Evolutionary conservation across 2,113 vertebrate species (phyloP), one percentile per base, ranked within the genome.

Genomic region (Micronycteris hirsuta): DNA sequence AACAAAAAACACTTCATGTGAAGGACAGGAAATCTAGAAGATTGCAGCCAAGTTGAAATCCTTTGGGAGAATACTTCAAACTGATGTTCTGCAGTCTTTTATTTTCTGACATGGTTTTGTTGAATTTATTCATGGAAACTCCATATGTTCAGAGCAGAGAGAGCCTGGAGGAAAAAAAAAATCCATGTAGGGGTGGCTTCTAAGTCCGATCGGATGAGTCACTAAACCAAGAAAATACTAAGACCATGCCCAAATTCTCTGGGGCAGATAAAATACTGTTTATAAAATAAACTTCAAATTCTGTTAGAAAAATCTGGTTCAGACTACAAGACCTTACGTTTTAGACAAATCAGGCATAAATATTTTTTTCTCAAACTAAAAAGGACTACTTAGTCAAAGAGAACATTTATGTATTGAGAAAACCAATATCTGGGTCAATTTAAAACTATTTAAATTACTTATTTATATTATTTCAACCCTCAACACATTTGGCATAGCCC

Each of bases 131-230:
- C 58, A 11, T 84, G 63, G 80, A 45, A 71, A 76, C 3, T 54
- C 89, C 89, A 96, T 94, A 70, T 95, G 82, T 93, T 96, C 73
- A 63, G 19, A 94, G 61, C 33, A 54, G 83, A 84, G 86, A 81
- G 26, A 84, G 47, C 9, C 36, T 71, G 13, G 58, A 70, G 43
- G 6, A 43, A 77, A 67, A 33, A 33, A 31, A 15, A 28, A 36
- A 81, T 41, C 16, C 76, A 26, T 93, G 67, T 96, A 74, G 71
- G 41, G 36, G 76, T 82, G 61, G 70, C 80, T 87, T 92, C 65
- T 91, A 74, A n/a, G 41, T 91, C 33, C n/a, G 91, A n/a, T 85
- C 38, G 73, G 41, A 80, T 90, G 58, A 87, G 31, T 95, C 93
- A 95, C 38, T 76, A 26, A 81, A 52, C 65, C 28, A 83, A 78